Evolutionary conservation across 2,113 vertebrate species (phyloP).

Genomic region (Tychaedon coryphoeus): DNA sequence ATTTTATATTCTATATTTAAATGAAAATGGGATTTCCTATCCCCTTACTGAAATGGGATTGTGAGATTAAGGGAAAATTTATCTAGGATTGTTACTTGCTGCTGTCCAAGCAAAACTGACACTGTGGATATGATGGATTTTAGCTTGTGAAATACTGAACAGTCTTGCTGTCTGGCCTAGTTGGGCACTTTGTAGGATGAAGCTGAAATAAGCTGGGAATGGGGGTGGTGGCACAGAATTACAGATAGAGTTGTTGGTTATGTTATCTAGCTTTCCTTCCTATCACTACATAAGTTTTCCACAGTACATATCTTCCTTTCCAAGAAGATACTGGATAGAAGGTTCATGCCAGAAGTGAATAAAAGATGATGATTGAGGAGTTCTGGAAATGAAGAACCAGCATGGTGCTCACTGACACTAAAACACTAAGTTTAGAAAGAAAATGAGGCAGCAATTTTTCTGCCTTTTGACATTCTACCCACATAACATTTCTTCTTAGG

Average conservation of each 20-base stretch:
- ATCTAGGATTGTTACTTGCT: background rate
- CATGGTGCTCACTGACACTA: background rate
- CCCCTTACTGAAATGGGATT: background rate
- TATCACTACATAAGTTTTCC: background rate
- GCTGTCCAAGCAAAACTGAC: constrained; percentile 18
- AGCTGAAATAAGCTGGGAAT: background rate
- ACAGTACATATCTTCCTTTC: background rate
- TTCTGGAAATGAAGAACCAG: background rate
- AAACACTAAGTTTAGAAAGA: background rate
- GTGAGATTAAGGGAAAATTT: background rate
- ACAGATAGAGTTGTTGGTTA: background rate
- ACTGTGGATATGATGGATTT: background rate
- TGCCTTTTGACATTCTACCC: background rate
- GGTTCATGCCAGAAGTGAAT: background rate
- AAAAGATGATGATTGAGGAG: background rate
- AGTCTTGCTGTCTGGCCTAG: background rate
- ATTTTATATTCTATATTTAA: background rate
- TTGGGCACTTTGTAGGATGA: background rate
- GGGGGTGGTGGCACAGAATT: background rate
- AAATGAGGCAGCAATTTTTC: background rate
- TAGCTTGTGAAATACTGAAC: background rate
- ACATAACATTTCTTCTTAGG: background rate
- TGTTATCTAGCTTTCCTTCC: background rate
- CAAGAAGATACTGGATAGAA: background rate
- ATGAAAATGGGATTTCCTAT: background rate